Conservation (phyloP, 2,888 invertebrate genomes). For the Alsophila aescularia region DNA sequence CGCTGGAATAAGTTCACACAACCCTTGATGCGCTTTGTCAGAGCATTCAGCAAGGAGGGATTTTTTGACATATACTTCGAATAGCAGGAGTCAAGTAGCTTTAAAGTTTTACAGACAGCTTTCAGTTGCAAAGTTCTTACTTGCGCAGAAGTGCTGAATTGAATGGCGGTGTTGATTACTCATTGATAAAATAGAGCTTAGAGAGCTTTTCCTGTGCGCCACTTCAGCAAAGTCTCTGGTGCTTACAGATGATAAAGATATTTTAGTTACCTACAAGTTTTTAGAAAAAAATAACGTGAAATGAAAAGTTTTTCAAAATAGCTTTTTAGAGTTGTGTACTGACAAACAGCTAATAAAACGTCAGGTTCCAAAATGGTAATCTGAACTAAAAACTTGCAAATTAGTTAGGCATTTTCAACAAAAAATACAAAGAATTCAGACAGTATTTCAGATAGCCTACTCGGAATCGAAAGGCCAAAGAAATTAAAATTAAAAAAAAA, state of each 20-base stretch:
- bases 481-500: constrained; percentile 40
- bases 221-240: not conserved
- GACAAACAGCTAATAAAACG: not conserved
- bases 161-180: constrained; percentile 13
- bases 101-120: not conserved
- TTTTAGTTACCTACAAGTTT: no score
- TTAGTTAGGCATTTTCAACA: not conserved
- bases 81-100: no score
- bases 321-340: not conserved
- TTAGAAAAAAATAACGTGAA: not conserved
- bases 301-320: not conserved
- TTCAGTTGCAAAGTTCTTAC: not conserved
- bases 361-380: not conserved
- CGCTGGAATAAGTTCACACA: no score
- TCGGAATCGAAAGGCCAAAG: constrained; percentile 25
- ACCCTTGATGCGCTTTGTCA: no score
- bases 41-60: no score
- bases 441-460: constrained; percentile 9
- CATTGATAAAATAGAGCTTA: constrained; percentile 30
- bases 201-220: not conserved
- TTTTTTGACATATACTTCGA: no score
- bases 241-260: no score
- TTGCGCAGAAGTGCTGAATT: constrained; percentile 4
- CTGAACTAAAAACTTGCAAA: not conserved
- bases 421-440: constrained; percentile 8